phyloP scores from a whole-genome alignment of 1,140 invertebrate species.

The Ctenoplectra terminalis region DNA sequence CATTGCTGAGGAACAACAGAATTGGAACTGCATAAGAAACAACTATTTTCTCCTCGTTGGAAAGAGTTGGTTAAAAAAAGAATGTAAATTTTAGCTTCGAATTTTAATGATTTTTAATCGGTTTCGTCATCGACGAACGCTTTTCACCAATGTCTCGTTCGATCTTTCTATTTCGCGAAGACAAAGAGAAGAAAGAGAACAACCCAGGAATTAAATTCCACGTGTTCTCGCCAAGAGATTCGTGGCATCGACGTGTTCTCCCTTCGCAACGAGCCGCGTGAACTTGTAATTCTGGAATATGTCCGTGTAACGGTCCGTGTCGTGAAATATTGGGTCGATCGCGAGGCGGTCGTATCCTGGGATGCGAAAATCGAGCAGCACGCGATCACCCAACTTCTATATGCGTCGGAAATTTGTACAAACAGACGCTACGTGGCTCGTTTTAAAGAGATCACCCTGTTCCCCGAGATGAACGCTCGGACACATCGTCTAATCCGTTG shows the following conservation, averaged over 20 bases:
- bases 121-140: no score
- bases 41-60: no score
- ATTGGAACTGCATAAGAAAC: not conserved
- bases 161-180: no score
- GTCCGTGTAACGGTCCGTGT: conserved; percentile 12
- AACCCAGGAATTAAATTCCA: no score
- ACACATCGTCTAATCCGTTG: conserved; percentile 32
- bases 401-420: conserved; percentile 46
- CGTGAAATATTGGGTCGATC: conserved; percentile 56
- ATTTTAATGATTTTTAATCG: no score
- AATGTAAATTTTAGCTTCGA: no score
- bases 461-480: not conserved
- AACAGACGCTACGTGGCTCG: conserved; percentile 59
- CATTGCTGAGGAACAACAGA: not conserved
- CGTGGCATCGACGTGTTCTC: conserved; percentile 10
- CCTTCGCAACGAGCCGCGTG: conserved; percentile 1
- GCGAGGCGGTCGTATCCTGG: conserved; percentile 19
- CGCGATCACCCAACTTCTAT: conserved; percentile 17
- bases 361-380: not conserved
- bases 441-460: conserved; percentile 55
- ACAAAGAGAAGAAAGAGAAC: no score
- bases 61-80: no score
- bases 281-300: conserved; percentile 32
- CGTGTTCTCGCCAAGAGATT: not conserved
- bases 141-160: no score